These are phyloP conservation scores for Parnassius glacialis DNA, from an alignment of 2,888 invertebrate genomes.

Conservation along the genomic window DNA sequence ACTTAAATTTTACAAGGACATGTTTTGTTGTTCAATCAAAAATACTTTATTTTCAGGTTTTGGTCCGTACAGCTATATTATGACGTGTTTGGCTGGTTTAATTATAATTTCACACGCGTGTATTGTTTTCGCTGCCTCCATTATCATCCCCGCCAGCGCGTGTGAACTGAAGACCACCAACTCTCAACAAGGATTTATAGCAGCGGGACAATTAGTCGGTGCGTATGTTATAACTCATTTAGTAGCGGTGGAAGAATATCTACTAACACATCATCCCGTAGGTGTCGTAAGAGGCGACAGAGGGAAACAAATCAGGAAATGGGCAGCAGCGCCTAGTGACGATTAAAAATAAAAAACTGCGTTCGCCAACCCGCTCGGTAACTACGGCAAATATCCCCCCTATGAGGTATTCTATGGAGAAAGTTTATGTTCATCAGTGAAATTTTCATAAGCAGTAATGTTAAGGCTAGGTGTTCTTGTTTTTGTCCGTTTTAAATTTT, in stretches of 20 bases:
- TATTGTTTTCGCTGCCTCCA: constrained; percentile 50
- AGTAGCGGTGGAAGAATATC: too few relatives aligned
- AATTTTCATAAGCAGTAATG: background rate
- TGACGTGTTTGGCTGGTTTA: constrained; percentile 43
- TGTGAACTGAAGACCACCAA: constrained; percentile 61
- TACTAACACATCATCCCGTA: too few relatives aligned
- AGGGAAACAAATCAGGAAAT: too few relatives aligned
- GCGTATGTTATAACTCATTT: background rate
- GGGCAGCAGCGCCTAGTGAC: background rate
- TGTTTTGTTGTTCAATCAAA: too few relatives aligned
- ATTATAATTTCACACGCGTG: constrained; percentile 52
- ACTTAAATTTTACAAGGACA: too few relatives aligned
- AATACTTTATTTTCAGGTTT: constrained; percentile 32
- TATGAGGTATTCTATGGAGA: too few relatives aligned
- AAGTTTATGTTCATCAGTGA: too few relatives aligned
- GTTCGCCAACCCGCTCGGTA: too few relatives aligned
- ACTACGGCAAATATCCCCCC: too few relatives aligned
- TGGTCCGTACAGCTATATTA: constrained; percentile 46
- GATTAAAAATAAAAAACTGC: background rate
- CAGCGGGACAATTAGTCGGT: constrained; percentile 40
- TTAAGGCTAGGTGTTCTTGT: background rate
- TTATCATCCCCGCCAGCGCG: constrained; percentile 62
- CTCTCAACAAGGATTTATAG: constrained; percentile 56
- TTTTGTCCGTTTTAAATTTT: too few relatives aligned
- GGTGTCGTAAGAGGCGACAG: too few relatives aligned